Conservation (phyloP, 2,797 vertebrate genomes). For the Cyclura pinguis region DNA sequence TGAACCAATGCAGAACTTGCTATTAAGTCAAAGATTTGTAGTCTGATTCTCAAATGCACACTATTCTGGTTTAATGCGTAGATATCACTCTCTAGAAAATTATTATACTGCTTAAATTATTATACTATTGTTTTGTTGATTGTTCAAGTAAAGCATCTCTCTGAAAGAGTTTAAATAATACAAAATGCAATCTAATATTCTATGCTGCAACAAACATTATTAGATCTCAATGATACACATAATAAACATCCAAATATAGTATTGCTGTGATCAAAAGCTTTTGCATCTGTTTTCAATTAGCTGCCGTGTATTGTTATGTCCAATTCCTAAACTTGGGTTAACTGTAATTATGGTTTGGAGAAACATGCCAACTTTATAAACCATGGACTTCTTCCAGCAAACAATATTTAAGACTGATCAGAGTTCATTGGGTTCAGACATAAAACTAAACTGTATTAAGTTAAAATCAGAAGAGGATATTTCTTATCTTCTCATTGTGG, state of each 20-base stretch:
- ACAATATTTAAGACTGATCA: background rate
- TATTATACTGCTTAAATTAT: no score
- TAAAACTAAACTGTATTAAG: background rate
- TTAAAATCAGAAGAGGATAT: background rate
- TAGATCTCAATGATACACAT: background rate
- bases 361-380: background rate
- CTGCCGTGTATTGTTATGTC: background rate
- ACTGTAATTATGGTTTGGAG: background rate
- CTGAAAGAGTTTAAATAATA: slow-evolving; percentile 6
- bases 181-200: background rate
- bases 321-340: background rate
- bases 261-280: background rate
- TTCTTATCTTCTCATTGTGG: background rate
- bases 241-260: background rate
- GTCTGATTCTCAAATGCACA: background rate
- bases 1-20: background rate
- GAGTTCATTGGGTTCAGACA: background rate
- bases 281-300: background rate
- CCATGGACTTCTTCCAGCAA: background rate
- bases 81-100: background rate
- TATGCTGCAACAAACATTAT: background rate
- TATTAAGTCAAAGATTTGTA: background rate
- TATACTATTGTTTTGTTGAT: background rate
- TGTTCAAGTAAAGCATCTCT: slow-evolving; percentile 9
- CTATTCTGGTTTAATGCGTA: background rate